Conservation (phyloP, 2,113 vertebrate genomes). For the Furnarius figulus region DNA sequence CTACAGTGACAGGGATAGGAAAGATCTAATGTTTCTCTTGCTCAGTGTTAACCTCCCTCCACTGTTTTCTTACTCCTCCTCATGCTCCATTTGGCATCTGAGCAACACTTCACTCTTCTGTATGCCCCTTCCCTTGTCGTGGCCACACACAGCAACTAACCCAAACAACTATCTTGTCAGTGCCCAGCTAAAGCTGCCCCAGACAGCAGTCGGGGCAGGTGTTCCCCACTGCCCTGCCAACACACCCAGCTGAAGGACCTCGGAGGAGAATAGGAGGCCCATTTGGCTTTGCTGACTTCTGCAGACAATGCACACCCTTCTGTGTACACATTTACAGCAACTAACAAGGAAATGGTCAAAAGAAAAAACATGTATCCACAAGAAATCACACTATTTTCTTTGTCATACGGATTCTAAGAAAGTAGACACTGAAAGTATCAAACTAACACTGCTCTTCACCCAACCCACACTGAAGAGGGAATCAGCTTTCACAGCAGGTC, state of each 20-base stretch:
- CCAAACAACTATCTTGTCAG: not conserved
- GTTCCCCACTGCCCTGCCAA: not conserved
- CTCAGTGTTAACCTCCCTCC: not conserved
- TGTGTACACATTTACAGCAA: not conserved
- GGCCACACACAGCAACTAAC: not conserved
- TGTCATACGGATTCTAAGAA: not conserved
- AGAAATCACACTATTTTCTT: not conserved
- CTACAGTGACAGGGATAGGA: not conserved
- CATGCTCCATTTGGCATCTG: not conserved
- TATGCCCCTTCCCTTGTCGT: not conserved
- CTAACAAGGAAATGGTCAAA: not conserved
- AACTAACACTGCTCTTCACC: not conserved
- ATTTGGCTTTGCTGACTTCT: not conserved
- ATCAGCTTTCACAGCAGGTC: not conserved
- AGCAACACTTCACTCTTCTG: not conserved
- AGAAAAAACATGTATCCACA: not conserved
- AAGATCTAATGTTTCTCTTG: not conserved
- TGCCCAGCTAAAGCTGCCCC: not conserved
- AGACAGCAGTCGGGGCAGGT: not conserved
- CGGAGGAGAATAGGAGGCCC: not conserved
- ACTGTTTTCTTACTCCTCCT: not conserved
- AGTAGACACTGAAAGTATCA: not conserved
- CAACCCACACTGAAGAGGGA: not conserved
- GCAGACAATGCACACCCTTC: not conserved
- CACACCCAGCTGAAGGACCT: not conserved